Evolutionary conservation across 1,140 invertebrate species (phyloP).

Genomic region (Xylocopa sonorina): DNA sequence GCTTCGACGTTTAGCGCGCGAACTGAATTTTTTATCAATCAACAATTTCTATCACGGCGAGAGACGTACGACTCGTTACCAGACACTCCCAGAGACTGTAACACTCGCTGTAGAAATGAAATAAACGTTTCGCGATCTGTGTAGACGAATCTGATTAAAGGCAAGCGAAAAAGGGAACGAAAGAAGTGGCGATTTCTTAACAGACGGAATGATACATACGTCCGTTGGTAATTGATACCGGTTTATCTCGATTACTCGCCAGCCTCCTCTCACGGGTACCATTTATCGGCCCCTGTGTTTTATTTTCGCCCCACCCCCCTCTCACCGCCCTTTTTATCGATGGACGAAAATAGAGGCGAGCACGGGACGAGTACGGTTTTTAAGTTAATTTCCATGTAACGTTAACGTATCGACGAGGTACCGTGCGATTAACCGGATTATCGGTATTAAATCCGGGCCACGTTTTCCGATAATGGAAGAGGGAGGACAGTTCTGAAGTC

Average conservation of each 20-base stretch:
- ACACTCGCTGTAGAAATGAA: constrained; percentile 18
- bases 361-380: neutral
- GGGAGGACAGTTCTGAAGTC: constrained; percentile 28
- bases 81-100: no score
- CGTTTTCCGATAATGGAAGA: constrained; percentile 58
- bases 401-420: neutral
- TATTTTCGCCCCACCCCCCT: no score
- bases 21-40: constrained; percentile 39
- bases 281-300: no score
- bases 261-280: no score
- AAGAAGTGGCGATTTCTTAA: neutral
- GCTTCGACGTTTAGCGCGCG: constrained; percentile 20
- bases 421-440: constrained; percentile 38
- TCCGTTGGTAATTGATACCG: constrained; percentile 6
- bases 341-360: neutral
- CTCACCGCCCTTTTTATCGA: neutral
- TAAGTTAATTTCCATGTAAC: constrained; percentile 39
- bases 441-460: constrained; percentile 38
- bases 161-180: neutral
- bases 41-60: neutral
- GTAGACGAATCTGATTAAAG: neutral
- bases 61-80: constrained; percentile 6
- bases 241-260: neutral
- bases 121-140: constrained; percentile 14
- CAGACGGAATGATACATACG: neutral